Base-by-base conservation (phyloP, 2,888 invertebrate genomes). In the Tipula unca region DNA sequence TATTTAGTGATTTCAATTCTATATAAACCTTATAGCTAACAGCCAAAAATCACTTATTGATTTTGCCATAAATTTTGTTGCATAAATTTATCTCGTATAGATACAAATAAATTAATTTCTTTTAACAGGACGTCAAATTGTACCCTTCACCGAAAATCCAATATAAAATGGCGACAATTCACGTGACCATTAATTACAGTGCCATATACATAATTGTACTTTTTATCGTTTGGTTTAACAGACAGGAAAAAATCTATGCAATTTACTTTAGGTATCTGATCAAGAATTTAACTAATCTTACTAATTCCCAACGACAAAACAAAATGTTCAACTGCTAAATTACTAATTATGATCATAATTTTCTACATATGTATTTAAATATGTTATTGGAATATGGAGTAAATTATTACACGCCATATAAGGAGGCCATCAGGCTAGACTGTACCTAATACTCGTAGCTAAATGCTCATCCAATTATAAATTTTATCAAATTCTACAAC, bases 101-200 rank as follows among this genome's bases (percentile, higher is more conserved):
- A 69, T n/a, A n/a, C n/a, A 69, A 69, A 69, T 17, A 48, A 69
- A 69, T 25, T 25, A 69, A 69, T 25, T 69, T 48, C 48, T 85
- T 32, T 32, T 54, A 85, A 87, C 87, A 87, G 88, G 90, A 91
- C 91, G 90, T 91, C 90, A 90, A 32, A 91, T 69, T 25, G 90
- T 91, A 91, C 91, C 85, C 91, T 91, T 90, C 90, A 89, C 88
- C 90, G 91, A 92, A 91, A 91, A 91, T 91, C 91, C 91, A 86
- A 86, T 85, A 86, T 87, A 86, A 92, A 92, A 92, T 92, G 92
- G 92, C 92, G 92, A 91, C 92, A 90, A 90, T 90, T 92, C 92
- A 92, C 92, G 92, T 92, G 92, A 92, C 89, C 91, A 89, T 85
- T 86, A 86, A 86, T 85, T 85, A 91, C 90, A 90, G 91, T 91